Percentiles rank a stretch among this genome's conserved stretches.
phyloP scores from a whole-genome alignment of 2,797 vertebrate species.

The Pipistrellus nathusii region DNA sequence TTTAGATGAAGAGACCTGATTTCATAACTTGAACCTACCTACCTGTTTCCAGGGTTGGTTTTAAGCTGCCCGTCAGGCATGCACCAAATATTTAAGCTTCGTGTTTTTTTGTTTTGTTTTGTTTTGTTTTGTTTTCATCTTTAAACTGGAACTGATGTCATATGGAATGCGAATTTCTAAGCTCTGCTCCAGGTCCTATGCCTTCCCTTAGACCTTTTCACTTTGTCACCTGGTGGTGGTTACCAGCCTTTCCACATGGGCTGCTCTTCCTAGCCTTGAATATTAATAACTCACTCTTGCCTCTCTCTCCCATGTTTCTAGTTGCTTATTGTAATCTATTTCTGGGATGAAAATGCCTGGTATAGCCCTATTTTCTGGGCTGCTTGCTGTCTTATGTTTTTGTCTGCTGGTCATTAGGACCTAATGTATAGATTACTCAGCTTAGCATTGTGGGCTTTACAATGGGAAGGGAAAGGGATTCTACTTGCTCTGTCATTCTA shows the following conservation, averaged over 20 bases:
- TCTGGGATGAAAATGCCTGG: background rate
- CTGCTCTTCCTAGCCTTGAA: background rate
- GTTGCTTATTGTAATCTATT: background rate
- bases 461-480: background rate
- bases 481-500: background rate
- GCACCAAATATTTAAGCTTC: background rate
- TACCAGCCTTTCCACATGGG: background rate
- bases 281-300: background rate
- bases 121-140: slow-evolving; percentile 42
- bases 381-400: background rate
- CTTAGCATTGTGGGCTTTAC: background rate
- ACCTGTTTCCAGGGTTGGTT: background rate
- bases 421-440: background rate
- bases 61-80: background rate
- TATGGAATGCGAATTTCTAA: background rate
- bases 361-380: background rate
- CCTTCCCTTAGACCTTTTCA: background rate
- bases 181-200: background rate
- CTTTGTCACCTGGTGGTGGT: background rate
- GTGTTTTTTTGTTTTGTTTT: background rate
- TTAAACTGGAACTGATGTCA: background rate
- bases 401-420: background rate
- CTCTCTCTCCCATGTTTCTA: background rate
- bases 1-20: background rate
- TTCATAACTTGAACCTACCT: background rate